Evolutionary conservation across 2,797 vertebrate species (phyloP).

Genomic region (Darevskia mixta): DNA sequence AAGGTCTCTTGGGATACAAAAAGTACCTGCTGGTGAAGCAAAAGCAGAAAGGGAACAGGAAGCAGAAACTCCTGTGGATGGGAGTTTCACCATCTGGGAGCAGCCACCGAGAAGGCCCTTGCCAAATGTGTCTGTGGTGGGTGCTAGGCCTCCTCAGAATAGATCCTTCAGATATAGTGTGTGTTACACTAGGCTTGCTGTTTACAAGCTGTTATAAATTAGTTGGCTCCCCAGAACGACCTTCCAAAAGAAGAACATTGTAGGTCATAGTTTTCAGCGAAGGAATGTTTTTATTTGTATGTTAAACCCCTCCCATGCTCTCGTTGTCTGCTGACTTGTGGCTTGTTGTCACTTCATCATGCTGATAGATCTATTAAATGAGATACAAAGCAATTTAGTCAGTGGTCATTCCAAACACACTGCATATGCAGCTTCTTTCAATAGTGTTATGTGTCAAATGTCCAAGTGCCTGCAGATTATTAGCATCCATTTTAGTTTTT

Average conservation of each 20-base stretch:
- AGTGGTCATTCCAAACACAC: slow-evolving; percentile 70
- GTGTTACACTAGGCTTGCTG: no score
- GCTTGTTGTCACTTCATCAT: slow-evolving; percentile 78
- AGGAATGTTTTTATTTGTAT: slow-evolving; percentile 63
- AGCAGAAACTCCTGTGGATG: no score
- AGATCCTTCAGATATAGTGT: no score
- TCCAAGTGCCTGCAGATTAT: slow-evolving; percentile 76
- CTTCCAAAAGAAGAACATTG: slow-evolving; percentile 5
- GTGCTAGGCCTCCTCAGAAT: no score
- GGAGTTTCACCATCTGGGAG: no score
- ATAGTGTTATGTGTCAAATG: slow-evolving; percentile 70
- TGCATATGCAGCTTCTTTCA: slow-evolving; percentile 75
- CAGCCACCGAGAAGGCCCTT: no score
- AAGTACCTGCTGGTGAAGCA: no score
- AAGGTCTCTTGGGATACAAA: no score
- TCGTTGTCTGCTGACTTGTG: slow-evolving; percentile 70
- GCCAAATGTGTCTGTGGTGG: no score
- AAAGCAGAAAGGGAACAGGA: no score
- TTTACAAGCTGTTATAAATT: not conserved
- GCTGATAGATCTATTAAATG: slow-evolving; percentile 79
- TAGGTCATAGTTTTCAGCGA: not conserved
- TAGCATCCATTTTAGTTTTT: slow-evolving; percentile 81
- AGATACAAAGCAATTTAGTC: slow-evolving; percentile 73
- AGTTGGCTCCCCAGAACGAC: slow-evolving; percentile 32
- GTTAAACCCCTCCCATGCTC: slow-evolving; percentile 52